Conservation (phyloP, 2,797 vertebrate genomes). For the Agapornis canus region DNA sequence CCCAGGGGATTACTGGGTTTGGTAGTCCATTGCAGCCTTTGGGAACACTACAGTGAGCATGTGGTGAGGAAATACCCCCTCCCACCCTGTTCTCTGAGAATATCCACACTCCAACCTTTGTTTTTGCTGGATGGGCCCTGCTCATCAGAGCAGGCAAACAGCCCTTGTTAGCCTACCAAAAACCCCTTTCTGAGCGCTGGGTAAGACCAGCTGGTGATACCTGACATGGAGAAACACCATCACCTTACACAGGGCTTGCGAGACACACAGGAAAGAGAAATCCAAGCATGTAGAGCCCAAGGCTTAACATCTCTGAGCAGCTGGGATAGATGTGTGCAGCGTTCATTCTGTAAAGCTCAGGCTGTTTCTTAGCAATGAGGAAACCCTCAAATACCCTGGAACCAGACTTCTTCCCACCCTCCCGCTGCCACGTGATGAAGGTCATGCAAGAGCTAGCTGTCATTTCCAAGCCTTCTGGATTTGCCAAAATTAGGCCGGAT, state of each 20-base stretch:
- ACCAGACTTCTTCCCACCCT: background rate
- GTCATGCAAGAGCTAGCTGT: background rate
- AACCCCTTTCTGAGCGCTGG: background rate
- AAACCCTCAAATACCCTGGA: background rate
- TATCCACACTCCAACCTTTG: background rate
- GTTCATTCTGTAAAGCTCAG: background rate
- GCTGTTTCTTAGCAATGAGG: background rate
- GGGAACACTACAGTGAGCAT: background rate
- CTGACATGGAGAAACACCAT: rapidly evolving
- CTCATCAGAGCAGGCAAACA: background rate
- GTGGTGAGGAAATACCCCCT: background rate
- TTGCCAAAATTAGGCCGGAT: conserved; percentile 51
- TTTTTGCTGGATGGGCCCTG: background rate
- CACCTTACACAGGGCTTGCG: rapidly evolving
- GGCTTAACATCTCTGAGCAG: background rate
- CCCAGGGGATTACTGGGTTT: background rate
- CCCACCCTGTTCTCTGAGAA: background rate
- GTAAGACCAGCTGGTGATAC: background rate
- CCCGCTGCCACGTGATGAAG: background rate
- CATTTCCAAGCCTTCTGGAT: background rate
- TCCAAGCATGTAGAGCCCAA: background rate
- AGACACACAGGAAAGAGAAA: background rate
- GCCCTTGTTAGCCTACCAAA: background rate
- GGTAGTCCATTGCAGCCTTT: background rate
- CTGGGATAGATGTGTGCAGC: background rate